phyloP scores from a whole-genome alignment of 2,797 vertebrate species.

The Sebastes variabilis region DNA sequence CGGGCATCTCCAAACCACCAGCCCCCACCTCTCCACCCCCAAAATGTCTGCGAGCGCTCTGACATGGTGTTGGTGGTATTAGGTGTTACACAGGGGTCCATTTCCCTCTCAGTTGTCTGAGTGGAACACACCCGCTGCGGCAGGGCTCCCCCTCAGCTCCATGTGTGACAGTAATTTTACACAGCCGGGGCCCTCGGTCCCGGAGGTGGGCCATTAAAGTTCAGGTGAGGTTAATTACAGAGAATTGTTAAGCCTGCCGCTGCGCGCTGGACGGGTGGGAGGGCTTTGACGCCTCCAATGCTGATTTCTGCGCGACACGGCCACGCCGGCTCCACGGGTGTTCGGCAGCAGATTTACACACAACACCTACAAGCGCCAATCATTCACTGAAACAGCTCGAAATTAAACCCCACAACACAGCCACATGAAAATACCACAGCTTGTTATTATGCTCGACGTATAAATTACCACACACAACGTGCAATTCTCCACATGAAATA shows the following conservation, averaged over 20 bases:
- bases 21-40: conserved; percentile 40
- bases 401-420: conserved; percentile 74
- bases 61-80: conserved; percentile 74
- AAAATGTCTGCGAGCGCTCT: conserved; percentile 53
- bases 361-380: conserved; percentile 76
- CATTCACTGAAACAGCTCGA: conserved; percentile 69
- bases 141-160: conserved; percentile 59
- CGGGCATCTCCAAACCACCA: conserved; percentile 21
- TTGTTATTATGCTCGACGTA: conserved; percentile 68
- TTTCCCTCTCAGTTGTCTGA: conserved; percentile 76
- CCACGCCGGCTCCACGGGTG: conserved; percentile 63
- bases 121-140: conserved; percentile 69
- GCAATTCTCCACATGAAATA: conserved; percentile 55
- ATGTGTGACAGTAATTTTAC: conserved; percentile 80
- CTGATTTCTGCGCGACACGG: conserved; percentile 66
- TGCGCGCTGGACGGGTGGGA: conserved; percentile 67
- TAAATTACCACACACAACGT: conserved; percentile 67
- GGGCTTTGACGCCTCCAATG: conserved; percentile 66
- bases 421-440: conserved; percentile 73
- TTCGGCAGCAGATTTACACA: conserved; percentile 78
- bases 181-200: conserved; percentile 73
- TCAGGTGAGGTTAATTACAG: conserved; percentile 85
- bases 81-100: conserved; percentile 77
- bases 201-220: conserved; percentile 81
- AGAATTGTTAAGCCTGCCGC: conserved; percentile 78